Base-by-base conservation (phyloP, 2,797 vertebrate genomes). In the Hydrocynus forskahlii region DNA sequence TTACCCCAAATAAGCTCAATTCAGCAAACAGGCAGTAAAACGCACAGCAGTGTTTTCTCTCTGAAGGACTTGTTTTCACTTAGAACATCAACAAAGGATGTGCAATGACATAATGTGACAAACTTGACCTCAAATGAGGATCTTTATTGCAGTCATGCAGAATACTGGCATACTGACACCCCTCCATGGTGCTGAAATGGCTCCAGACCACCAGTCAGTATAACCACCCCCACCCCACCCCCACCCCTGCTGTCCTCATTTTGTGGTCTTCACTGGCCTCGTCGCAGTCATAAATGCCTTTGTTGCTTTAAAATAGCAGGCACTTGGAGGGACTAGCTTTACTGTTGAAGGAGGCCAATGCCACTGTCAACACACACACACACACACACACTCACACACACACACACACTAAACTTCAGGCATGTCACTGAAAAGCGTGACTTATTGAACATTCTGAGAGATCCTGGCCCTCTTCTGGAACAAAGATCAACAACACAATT, bases 401-500 rank as follows among this genome's bases (percentile, higher is more conserved):
- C 40, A 38, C 48, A 55, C 21, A 7, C 14, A 67, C 67, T 77
- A 64, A 63, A 76, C 48, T 76, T 70, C 77, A 72, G 57, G 21
- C 43, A 10, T 48, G 74, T 83, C 73, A 50, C 38, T 75, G 7
- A 71, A 64, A 67, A 73, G 17, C 38, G 2, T 77, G 77, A 76
- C 73, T 85, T 77, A 71, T 40, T 72, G 55, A 79, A 83, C 78
- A 48, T 40, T 52, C 7, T 60, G 45, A 13, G 38, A 52, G 48
- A 13, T 23, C 64, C 59, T 75, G 75, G 63, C 52, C 45, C 43
- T 81, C 70, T 76, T 71, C n/a, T 63, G 74, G 45, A 4, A 59
- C 54, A 59, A 5, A 59, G n/a, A 59, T 52, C 14, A 12, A n/a
- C n/a, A n/a, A n/a, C n/a, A n/a, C n/a, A n/a, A n/a, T n/a, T n/a